phyloP scores from a whole-genome alignment of 2,797 vertebrate species.

The Vireo griseus region DNA sequence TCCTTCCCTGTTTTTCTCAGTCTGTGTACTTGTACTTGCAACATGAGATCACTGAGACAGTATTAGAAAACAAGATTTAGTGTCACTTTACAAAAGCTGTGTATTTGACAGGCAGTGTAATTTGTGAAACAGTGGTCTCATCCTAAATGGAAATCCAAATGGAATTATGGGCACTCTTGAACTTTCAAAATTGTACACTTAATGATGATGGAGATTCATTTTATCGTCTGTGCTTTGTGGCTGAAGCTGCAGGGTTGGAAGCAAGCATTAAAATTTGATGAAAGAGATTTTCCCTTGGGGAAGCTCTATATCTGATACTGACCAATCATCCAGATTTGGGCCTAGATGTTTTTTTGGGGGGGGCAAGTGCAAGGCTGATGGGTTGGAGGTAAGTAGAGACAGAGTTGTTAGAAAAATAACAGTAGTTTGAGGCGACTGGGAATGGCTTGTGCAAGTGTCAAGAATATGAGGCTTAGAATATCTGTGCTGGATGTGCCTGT shows the following conservation, averaged over 20 bases:
- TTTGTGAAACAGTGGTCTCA: not conserved
- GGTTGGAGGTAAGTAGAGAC: not conserved
- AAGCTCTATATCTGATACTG: not conserved
- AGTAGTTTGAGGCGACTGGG: not conserved
- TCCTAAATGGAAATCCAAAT: slow-evolving; percentile 27
- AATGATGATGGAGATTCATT: not conserved
- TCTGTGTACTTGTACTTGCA: not conserved
- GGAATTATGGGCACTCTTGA: not conserved
- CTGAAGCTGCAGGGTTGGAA: not conserved
- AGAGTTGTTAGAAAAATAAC: not conserved
- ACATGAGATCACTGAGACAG: not conserved
- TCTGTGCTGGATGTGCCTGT: not conserved
- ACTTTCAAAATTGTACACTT: not conserved
- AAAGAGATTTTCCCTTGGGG: not conserved
- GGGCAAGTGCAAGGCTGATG: not conserved
- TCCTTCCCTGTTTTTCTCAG: not conserved
- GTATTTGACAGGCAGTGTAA: not conserved
- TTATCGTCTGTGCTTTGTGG: not conserved
- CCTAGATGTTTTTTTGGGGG: not conserved
- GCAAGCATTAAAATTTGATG: not conserved
- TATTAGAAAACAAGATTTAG: not conserved
- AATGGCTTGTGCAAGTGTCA: not conserved
- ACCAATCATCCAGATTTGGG: not conserved
- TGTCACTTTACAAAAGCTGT: not conserved
- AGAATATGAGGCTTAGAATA: not conserved